Evolutionary conservation across 1,140 invertebrate genomes (phyloP), one percentile per base, ranked within the genome.

Genomic region (Campoletis sonorensis): DNA sequence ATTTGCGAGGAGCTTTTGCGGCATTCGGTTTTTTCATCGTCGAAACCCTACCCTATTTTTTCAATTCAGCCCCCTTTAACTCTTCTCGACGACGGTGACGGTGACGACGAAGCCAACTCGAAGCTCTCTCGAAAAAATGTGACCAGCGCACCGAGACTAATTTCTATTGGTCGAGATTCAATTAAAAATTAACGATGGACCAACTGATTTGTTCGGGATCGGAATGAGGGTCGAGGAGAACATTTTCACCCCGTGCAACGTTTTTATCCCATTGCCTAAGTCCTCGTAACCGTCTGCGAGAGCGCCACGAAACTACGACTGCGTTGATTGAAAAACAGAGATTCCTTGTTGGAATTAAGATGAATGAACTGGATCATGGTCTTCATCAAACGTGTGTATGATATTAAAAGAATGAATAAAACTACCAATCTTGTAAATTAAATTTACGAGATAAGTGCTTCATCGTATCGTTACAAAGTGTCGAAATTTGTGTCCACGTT

Each of bases 131-230:
- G 26, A n/a, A 75, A n/a, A n/a, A n/a, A n/a, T n/a, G n/a, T n/a
- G n/a, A n/a, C n/a, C n/a, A n/a, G n/a, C n/a, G n/a, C n/a, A n/a
- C 54, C 58, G 67, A 67, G 67, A 81, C 86, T 88, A 90, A 89
- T 90, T 85, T 84, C 85, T 87, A 84, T 78, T 79, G 37, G 85
- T 87, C 84, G 78, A 79, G 83, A 88, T 88, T 86, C 87, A 85
- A 90, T 90, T 88, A 89, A 90, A 89, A 89, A 88, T 88, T 88
- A 89, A 90, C 87, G 82, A 86, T 75, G 78, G 79, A 80, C 79
- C 71, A 61, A 54, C 49, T 3, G 13, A 54, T 54, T 16, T 54
- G 18, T n/a, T 15, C 58, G 58, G 58, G 58, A 21, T 10, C 1
- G 58, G n/a, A 61, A n/a, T 21, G 16, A 23, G 7, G 37, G 37